phyloP scores from a whole-genome alignment of 2,888 invertebrate species.

The Nephrocerus scutellatus region DNA sequence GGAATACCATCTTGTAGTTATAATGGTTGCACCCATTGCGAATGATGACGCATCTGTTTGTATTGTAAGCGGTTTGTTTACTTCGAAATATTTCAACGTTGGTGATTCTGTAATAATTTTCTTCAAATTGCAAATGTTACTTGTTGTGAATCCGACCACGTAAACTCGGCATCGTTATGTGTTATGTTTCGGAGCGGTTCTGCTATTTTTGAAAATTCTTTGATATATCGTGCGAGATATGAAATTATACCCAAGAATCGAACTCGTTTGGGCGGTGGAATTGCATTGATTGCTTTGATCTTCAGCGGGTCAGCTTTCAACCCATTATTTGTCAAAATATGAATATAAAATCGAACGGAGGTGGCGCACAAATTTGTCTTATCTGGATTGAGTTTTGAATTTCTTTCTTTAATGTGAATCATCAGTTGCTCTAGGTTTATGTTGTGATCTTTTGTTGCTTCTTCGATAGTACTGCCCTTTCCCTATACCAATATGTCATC shows the following conservation, averaged over 20 bases:
- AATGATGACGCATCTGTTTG: constrained; percentile 18
- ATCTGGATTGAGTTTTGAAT: constrained; percentile 15
- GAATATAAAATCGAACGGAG: constrained; percentile 13
- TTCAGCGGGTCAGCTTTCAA: constrained; percentile 10
- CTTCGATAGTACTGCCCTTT: constrained; percentile 5
- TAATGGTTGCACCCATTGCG: constrained; percentile 12
- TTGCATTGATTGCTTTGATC: constrained; percentile 7
- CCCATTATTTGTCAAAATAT: constrained; percentile 8
- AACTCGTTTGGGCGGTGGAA: constrained; percentile 8
- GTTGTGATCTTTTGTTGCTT: constrained; percentile 11
- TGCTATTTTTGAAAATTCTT: constrained; percentile 24
- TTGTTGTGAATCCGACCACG: constrained; percentile 21
- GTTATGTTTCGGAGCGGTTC: constrained; percentile 24
- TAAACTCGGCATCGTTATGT: constrained; percentile 4
- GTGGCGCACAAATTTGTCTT: constrained; percentile 6
- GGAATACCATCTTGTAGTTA: constrained; percentile 11
- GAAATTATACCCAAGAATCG: constrained; percentile 15
- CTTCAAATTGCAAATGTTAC: constrained; percentile 22
- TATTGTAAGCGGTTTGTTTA: constrained; percentile 15
- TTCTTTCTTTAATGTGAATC: constrained; percentile 8
- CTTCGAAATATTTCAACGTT: constrained; percentile 15
- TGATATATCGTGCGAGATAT: constrained; percentile 21
- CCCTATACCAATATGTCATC: constrained; percentile 11
- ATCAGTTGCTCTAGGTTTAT: constrained; percentile 12
- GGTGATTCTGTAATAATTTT: constrained; percentile 18